phyloP scores from a whole-genome alignment of 2,113 vertebrate species.

The Tinamus guttatus region DNA sequence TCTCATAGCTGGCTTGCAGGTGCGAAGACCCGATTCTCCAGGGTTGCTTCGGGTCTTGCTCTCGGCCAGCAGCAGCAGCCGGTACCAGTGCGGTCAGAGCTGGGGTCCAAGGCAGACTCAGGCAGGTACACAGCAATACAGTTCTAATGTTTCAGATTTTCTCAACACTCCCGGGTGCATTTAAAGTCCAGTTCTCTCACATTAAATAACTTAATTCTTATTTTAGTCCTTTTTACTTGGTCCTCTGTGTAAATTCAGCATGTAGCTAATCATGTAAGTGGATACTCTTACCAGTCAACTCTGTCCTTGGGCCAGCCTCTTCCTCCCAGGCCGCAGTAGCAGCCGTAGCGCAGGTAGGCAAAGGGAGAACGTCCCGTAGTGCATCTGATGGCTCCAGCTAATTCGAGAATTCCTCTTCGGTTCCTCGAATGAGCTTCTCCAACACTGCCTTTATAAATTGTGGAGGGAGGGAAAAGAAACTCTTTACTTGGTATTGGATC shows the following conservation, averaged over 20 bases:
- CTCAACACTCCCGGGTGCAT: neutral
- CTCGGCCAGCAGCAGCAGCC: neutral
- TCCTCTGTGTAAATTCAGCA: neutral
- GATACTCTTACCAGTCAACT: constrained; percentile 83
- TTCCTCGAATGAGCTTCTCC: constrained; percentile 25
- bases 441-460: constrained; percentile 56
- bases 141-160: neutral
- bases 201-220: neutral
- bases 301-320: constrained; percentile 84
- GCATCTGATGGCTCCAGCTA: constrained; percentile 85
- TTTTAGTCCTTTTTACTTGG: neutral
- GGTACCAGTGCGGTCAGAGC: neutral
- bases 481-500: neutral
- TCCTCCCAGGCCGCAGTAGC: constrained; percentile 90
- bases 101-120: neutral
- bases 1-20: neutral
- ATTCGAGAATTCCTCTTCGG: constrained; percentile 83
- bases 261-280: neutral
- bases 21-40: neutral
- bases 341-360: constrained; percentile 86
- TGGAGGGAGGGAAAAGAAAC: neutral
- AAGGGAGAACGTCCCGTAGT: constrained; percentile 82
- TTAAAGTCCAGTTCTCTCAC: neutral
- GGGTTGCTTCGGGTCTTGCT: neutral
- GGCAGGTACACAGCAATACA: neutral